Percentiles rank a stretch among this genome's conserved stretches.
These are phyloP conservation scores for Platorchestia sp. DNA, from an alignment of 1,140 invertebrate species.

Conservation along the genomic window DNA sequence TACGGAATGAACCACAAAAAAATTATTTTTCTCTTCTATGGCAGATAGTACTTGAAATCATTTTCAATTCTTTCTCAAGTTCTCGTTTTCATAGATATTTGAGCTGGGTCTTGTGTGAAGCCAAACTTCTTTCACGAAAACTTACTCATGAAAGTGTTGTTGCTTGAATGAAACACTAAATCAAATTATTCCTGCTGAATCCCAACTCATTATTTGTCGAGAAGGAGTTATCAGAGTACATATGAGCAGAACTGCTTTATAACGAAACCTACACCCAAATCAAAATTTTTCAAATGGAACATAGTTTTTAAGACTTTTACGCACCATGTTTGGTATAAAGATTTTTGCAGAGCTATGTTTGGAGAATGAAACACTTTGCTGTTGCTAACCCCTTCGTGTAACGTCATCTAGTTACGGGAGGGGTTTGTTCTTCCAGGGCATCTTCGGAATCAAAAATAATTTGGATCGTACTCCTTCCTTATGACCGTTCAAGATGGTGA, in stretches of 20 bases:
- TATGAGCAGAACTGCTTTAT: not conserved
- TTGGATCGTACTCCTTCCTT: not conserved
- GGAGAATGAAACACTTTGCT: not conserved
- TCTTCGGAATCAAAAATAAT: not conserved
- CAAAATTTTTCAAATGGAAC: constrained; percentile 23
- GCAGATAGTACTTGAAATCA: no score
- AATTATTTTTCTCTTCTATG: no score
- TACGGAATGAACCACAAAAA: no score
- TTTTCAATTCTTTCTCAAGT: no score
- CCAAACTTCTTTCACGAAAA: no score
- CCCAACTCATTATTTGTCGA: not conserved
- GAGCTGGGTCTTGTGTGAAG: no score
- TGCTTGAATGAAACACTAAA: not conserved
- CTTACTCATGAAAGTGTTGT: no score
- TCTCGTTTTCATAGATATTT: no score
- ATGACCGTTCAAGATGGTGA: not conserved
- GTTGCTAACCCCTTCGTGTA: not conserved
- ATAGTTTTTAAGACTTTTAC: not conserved
- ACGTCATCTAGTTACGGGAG: no score
- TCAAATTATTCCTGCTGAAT: not conserved
- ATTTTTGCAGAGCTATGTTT: not conserved
- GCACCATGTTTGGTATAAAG: not conserved
- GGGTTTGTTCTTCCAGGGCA: no score
- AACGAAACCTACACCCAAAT: not conserved
- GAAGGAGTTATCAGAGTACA: not conserved